Percentiles rank a stretch among this genome's conserved stretches.
These are phyloP conservation scores for Thamnophis elegans DNA, from an alignment of 2,797 vertebrate genomes.

Conservation along the genomic window DNA sequence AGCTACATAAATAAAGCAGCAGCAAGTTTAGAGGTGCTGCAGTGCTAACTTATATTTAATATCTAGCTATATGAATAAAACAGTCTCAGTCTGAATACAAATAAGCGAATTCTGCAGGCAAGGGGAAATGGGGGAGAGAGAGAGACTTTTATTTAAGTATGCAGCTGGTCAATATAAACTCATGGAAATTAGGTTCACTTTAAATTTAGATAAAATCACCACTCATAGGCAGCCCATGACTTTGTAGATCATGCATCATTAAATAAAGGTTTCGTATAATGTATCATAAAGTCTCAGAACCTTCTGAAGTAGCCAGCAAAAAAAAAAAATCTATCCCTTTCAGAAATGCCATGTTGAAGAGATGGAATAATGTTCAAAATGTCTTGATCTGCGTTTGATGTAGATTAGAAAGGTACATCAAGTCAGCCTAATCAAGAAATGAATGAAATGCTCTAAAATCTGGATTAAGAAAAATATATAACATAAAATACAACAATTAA, in stretches of 20 bases:
- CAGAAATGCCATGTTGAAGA: neutral
- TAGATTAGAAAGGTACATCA: neutral
- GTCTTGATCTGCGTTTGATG: neutral
- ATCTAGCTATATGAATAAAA: neutral
- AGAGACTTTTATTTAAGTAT: neutral
- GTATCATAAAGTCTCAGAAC: neutral
- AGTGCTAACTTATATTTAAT: neutral
- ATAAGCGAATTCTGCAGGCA: neutral
- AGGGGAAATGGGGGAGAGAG: neutral
- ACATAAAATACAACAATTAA: neutral
- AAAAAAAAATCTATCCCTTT: neutral
- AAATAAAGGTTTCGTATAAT: neutral
- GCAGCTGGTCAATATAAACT: neutral
- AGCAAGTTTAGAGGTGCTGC: neutral
- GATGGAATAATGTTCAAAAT: neutral
- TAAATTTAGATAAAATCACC: neutral
- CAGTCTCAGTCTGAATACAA: neutral
- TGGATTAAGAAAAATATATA: neutral
- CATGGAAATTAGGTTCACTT: neutral
- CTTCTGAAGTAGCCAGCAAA: neutral
- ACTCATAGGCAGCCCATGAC: neutral
- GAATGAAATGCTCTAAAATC: neutral
- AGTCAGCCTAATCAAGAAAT: neutral
- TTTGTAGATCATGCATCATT: neutral
- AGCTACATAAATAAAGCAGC: neutral